phyloP scores from a whole-genome alignment of 2,113 vertebrate species.

The Rhineura floridana region DNA sequence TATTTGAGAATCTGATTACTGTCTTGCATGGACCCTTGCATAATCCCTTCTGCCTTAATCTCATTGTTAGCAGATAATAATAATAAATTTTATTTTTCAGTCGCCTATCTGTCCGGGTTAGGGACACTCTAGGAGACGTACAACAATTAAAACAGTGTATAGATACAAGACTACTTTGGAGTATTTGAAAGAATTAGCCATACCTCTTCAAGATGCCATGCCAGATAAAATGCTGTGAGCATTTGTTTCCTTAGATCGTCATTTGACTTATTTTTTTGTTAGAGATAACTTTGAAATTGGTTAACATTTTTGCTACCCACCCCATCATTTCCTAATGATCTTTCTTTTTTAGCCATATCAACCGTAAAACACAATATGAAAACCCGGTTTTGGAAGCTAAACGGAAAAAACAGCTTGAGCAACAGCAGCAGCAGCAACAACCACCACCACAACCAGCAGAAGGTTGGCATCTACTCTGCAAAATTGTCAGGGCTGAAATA shows the following conservation, averaged over 20 bases:
- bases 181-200: conserved; percentile 41
- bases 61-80: conserved; percentile 36
- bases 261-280: background rate
- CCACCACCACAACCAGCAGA: conserved; percentile 63
- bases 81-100: too few relatives aligned
- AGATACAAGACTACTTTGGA: conserved; percentile 6
- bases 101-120: too few relatives aligned
- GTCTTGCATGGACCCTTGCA: conserved; percentile 28
- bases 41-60: conserved; percentile 36
- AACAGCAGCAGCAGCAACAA: conserved; percentile 76
- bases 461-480: conserved; percentile 80
- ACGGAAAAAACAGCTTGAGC: conserved; percentile 92
- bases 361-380: conserved; percentile 99
- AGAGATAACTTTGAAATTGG: background rate
- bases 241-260: background rate
- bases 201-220: background rate
- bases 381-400: conserved; percentile 97
- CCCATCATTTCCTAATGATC: conserved; percentile 60
- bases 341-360: conserved; percentile 89
- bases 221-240: background rate
- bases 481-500: background rate
- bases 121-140: too few relatives aligned
- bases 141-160: too few relatives aligned
- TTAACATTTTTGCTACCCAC: conserved; percentile 16
- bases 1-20: conserved; percentile 31